Evolutionary conservation across 1,140 invertebrate genomes (phyloP), one percentile per base, ranked within the genome.

Genomic region (Colletes latitarsis): DNA sequence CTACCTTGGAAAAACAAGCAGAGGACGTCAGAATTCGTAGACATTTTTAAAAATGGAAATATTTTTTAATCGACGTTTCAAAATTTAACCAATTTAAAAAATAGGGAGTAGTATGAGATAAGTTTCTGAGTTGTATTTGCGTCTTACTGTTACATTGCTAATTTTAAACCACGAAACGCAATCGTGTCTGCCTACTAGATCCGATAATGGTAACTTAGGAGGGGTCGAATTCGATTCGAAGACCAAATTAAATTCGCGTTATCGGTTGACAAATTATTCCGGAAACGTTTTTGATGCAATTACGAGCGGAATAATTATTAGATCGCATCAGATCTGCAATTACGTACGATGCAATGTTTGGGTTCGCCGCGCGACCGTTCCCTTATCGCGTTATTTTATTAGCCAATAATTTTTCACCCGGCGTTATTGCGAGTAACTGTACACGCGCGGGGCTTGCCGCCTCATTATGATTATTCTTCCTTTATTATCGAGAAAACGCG

Each of bases 401-500:
- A 81, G 72, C 62, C 80, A 86, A 78, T 86, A 15, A 81, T 82
- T 75, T 77, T 63, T 68, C 66, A 39, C 58, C 41, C 15, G 10
- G 46, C 19, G 39, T 19, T 19, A 46, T 70, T 64, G 72, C 76
- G 77, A 53, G 21, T 87, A 87, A 86, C 85, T 77, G 85, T 87
- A 83, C 76, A 62, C 69, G 39, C 63, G 70, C 55, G 69, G 17
- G 15, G 63, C 12, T 82, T 62, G 57, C 57, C 79, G 67, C 71
- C 72, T 83, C 81, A 55, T 87, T 87, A 86, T 60, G 81, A 86
- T 86, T 75, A 73, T 86, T 86, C 67, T 78, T 76, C 76, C 81
- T 81, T 87, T 78, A 77, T 87, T 87, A 87, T 87, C 84, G 84
- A 86, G 84, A 86, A 87, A 78, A 87, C 10, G 84, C 82, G 74